These are phyloP conservation scores for Diarsia brunnea DNA, from an alignment of 2,888 invertebrate species.

Conservation along the genomic window DNA sequence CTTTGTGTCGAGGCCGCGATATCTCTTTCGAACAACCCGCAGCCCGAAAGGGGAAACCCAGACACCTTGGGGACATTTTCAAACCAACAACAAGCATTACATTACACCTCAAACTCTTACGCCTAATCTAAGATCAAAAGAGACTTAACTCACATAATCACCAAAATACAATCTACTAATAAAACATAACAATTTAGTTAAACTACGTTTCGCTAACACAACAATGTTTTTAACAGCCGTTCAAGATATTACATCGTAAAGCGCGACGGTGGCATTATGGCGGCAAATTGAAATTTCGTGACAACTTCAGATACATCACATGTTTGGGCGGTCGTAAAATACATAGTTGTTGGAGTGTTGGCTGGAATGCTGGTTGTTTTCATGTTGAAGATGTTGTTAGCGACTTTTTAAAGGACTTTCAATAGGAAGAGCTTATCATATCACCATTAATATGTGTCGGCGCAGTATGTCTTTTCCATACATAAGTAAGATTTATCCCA, in stretches of 20 bases:
- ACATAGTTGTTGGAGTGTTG: conserved; percentile 61
- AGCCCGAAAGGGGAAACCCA: too few relatives aligned
- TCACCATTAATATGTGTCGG: too few relatives aligned
- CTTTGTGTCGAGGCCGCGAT: too few relatives aligned
- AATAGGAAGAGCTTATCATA: too few relatives aligned
- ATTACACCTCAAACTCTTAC: neutral
- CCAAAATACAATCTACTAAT: conserved; percentile 31
- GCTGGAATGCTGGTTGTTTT: conserved; percentile 8
- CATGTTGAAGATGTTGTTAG: neutral
- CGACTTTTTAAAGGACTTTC: neutral
- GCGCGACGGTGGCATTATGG: conserved; percentile 58
- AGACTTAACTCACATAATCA: conserved; percentile 20
- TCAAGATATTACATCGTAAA: conserved; percentile 70
- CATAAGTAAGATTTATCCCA: too few relatives aligned
- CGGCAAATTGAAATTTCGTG: conserved; percentile 72
- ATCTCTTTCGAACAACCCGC: too few relatives aligned
- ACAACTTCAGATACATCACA: conserved; percentile 62
- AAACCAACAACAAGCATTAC: neutral
- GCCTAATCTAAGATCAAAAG: conserved; percentile 8
- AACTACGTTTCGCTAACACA: conserved; percentile 56
- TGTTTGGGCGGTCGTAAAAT: conserved; percentile 58
- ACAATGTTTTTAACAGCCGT: conserved; percentile 70
- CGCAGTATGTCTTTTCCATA: too few relatives aligned
- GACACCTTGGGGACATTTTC: too few relatives aligned
- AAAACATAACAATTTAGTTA: conserved; percentile 63